Conservation (phyloP, 2,113 vertebrate species). For the Callipepla squamata region DNA sequence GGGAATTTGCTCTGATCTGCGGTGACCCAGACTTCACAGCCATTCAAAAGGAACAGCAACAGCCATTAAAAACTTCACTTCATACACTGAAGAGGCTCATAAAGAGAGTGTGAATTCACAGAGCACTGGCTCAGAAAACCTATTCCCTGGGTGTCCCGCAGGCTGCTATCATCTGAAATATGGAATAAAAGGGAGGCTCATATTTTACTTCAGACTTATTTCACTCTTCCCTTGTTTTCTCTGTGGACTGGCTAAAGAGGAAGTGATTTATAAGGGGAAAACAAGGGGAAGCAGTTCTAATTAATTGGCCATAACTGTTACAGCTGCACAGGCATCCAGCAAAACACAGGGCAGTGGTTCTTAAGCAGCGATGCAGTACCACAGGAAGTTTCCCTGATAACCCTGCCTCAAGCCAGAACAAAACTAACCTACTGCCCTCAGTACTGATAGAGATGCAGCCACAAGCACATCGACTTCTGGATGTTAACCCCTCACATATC, state of each 20-base stretch:
- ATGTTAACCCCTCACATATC: background rate
- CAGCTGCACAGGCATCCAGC: conserved; percentile 27
- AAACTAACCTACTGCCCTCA: background rate
- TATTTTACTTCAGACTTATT: conserved; percentile 42
- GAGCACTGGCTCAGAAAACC: conserved; percentile 37
- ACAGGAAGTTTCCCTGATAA: background rate
- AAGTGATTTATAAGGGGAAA: conserved; percentile 61
- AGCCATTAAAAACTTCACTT: conserved; percentile 34
- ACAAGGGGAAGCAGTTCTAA: conserved; percentile 43
- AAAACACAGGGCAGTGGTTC: background rate
- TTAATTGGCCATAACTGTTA: conserved; percentile 7
- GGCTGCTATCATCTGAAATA: conserved; percentile 29
- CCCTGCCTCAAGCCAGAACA: background rate
- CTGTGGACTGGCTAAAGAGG: conserved; percentile 11
- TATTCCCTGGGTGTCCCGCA: conserved; percentile 13
- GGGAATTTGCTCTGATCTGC: background rate
- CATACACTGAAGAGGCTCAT: background rate
- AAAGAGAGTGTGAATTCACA: conserved; percentile 45
- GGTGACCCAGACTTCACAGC: conserved; percentile 24
- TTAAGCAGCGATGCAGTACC: background rate
- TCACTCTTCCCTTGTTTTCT: conserved; percentile 36
- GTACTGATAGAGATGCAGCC: background rate
- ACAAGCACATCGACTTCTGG: background rate
- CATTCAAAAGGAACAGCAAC: conserved; percentile 18
- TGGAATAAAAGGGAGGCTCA: conserved; percentile 31